phyloP scores from a whole-genome alignment of 1,140 invertebrate genomes.

The Halesus radiatus region DNA sequence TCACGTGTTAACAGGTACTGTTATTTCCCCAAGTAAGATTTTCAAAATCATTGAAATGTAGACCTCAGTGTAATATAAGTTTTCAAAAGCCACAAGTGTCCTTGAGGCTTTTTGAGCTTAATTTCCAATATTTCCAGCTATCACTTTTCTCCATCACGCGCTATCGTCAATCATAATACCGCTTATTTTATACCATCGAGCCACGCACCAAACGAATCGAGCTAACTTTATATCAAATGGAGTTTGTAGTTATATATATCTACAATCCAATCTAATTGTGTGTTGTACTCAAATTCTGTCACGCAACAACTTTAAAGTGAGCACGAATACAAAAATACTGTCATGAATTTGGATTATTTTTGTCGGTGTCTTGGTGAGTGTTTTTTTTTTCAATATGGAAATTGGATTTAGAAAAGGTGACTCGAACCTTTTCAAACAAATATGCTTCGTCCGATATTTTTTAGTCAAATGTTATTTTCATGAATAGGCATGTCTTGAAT shows the following conservation, averaged over 20 bases:
- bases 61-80: background rate
- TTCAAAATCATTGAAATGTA: no score
- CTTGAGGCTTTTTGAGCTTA: background rate
- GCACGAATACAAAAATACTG: constrained; percentile 6
- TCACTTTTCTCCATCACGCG: constrained; percentile 32
- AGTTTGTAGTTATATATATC: constrained; percentile 44
- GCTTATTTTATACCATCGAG: constrained; percentile 37
- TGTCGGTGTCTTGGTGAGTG: background rate
- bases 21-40: no score
- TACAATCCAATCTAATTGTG: constrained; percentile 37
- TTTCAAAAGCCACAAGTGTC: constrained; percentile 18
- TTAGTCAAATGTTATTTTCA: no score
- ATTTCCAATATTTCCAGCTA: constrained; percentile 31
- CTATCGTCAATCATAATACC: constrained; percentile 31
- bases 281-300: constrained; percentile 37
- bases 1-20: no score
- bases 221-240: constrained; percentile 8
- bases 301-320: constrained; percentile 30
- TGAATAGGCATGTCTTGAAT: no score
- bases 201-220: constrained; percentile 52
- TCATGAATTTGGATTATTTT: constrained; percentile 2
- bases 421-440: no score
- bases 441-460: no score
- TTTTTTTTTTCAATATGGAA: no score
- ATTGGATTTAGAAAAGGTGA: no score